These are phyloP conservation scores for Gymnoscelis rufifasciata DNA, from an alignment of 2,888 invertebrate species.

Conservation along the genomic window DNA sequence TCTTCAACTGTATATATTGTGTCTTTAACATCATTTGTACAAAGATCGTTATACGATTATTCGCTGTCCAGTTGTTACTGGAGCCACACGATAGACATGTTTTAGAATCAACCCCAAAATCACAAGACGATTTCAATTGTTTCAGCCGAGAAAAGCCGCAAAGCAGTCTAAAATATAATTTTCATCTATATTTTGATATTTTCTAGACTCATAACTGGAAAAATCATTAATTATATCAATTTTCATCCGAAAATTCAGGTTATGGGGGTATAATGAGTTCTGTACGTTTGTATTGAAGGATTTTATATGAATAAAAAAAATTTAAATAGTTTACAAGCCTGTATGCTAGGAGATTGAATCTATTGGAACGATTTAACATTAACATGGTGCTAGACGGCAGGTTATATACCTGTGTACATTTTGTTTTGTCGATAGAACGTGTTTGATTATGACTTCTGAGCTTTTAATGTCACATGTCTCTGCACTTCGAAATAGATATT, in stretches of 20 bases:
- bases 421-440: constrained; percentile 6
- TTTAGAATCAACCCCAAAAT: constrained; percentile 15
- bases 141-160: constrained; percentile 62
- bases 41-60: constrained; percentile 18
- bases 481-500: background rate
- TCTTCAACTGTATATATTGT: constrained; percentile 34
- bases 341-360: constrained; percentile 42
- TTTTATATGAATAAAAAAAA: constrained; percentile 70
- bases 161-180: constrained; percentile 54
- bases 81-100: constrained; percentile 8
- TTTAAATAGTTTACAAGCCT: constrained; percentile 46
- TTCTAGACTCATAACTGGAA: constrained; percentile 16
- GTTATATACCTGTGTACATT: constrained; percentile 15
- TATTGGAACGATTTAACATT: constrained; percentile 59
- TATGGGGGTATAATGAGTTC: constrained; percentile 33
- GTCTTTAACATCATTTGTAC: constrained; percentile 25
- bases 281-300: constrained; percentile 56
- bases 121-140: constrained; percentile 55
- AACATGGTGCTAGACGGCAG: constrained; percentile 53
- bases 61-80: constrained; percentile 13
- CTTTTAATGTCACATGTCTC: background rate
- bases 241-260: constrained; percentile 2
- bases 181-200: constrained; percentile 34
- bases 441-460: constrained; percentile 4
- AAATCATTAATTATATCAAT: background rate